Evolutionary conservation across 2,113 vertebrate species (phyloP), one percentile per base, ranked within the genome.

Genomic region (Octodon degus): DNA sequence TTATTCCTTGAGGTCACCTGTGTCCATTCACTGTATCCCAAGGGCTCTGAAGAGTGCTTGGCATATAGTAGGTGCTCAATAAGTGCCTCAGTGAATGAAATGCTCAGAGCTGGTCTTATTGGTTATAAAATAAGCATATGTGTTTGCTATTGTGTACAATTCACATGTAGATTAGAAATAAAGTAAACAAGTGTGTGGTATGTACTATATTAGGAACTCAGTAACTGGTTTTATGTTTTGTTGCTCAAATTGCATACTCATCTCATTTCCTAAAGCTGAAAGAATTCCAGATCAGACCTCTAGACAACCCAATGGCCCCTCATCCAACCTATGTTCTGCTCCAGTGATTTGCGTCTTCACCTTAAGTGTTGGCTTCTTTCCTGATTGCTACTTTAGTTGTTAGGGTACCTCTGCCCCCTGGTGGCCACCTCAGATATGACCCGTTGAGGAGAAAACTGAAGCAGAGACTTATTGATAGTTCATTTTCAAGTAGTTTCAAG

Each of bases 321-420:
- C 22, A 20, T 65, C 27, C 19, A 12, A 16, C 0, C 37, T 0
- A 2, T 7, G 3, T n/a, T 37, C 47, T 92, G 50, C 47, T 88
- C 32, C 8, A n/a, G 43, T 63, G 37, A 32, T n/a, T 43, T 27
- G 7, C 1, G 6, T 55, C 58, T n/a, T n/a, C 12, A 55, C 12
- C 25, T 24, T 50, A 7, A 4, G 5, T 30, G 5, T 14, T 43
- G 27, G 70, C 34, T 10, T 20, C 32, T 79, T 65, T 65, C 40
- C 37, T 24, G 8, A 10, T 65, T 30, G 87, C 63, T 19, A 60
- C 34, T 55, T 13, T 32, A 32, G 37, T 74, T 90, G 63, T 88
- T 79, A 47, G 79, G 68, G 25, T 95, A 82, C 90, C 34, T 83
- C 24, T 90, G 94, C 79, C 97, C 92, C 89, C 97, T 97, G 82